Evolutionary conservation across 1,140 invertebrate genomes (phyloP), one percentile per base, ranked within the genome.

Genomic region (Catajapyx aquilonaris): DNA sequence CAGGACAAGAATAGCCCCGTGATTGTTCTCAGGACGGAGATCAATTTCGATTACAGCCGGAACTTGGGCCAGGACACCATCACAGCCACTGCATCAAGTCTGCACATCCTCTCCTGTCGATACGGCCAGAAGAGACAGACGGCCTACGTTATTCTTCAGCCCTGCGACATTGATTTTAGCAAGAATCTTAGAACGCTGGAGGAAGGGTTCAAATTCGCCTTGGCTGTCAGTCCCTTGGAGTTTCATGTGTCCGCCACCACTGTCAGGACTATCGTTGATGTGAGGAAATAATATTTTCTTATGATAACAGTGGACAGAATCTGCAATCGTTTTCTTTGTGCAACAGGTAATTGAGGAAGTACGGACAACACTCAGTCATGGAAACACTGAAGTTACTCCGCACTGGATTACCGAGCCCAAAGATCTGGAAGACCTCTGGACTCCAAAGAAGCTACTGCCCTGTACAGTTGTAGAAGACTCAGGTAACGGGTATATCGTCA

Each of bases 191-290:
- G 66, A 39, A 61, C 60, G 36, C 46, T 62, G 1, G 72, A 77
- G 43, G 68, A 71, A 47, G 66, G 70, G 31, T 55, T 73, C 21
- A 68, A 68, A 47, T 59, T 75, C 16, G 59, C 60, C 11, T 46
- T 67, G 39, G 60, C 62, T 7, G 56, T 76, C 3, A 76, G 73
- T 37, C 56, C 71, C 5, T 56, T 86, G 13, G 68, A 79, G 48
- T 44, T 84, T 9, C 71, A 79, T 49, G 49, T 85, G 1, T 78
- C 76, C 17, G 65, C 74, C n/a, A 69, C 70, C 30, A 73, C 75
- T 5, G 64, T 84, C 2, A 72, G 74, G 42, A 76, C 77, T 31
- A 48, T 74, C 9, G 56, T 62, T 44, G 66, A 66, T 45, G 62
- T 64, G 49, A 52, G 61, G 61, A 38, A 35, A 5, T 40, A 45